These are phyloP conservation scores for Diabrotica balteata DNA, from an alignment of 2,888 invertebrate species.

Conservation along the genomic window DNA sequence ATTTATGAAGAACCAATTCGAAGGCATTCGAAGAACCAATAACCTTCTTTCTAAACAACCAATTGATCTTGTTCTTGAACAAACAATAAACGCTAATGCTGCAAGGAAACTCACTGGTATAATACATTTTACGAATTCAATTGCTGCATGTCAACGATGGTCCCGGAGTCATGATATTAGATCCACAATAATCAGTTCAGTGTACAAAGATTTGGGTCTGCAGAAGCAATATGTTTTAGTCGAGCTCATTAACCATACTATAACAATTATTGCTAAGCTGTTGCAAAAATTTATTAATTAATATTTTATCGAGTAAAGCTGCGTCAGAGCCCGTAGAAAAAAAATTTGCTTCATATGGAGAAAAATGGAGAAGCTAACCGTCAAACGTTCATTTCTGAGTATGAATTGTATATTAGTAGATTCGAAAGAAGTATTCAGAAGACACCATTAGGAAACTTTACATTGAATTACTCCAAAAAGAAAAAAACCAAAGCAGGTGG, in stretches of 20 bases:
- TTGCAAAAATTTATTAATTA: no score
- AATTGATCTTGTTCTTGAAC: conserved; percentile 52
- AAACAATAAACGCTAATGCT: conserved; percentile 51
- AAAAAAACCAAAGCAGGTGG: conserved; percentile 38
- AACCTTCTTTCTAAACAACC: conserved; percentile 51
- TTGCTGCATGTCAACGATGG: not conserved
- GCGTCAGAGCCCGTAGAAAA: conserved; percentile 36
- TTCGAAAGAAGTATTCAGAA: conserved; percentile 44
- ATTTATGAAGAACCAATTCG: no score
- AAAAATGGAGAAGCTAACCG: conserved; percentile 39
- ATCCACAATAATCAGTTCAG: not conserved
- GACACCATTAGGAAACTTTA: conserved; percentile 42
- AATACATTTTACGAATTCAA: not conserved
- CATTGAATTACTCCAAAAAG: conserved; percentile 32
- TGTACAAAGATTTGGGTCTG: no score
- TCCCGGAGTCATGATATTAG: not conserved
- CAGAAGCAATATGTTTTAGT: no score
- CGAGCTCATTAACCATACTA: conserved; percentile 40
- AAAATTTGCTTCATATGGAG: no score
- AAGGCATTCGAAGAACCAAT: conserved; percentile 49
- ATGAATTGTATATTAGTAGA: conserved; percentile 36
- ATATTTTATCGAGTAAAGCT: conserved; percentile 43
- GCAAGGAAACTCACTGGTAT: conserved; percentile 26
- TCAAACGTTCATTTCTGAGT: conserved; percentile 44
- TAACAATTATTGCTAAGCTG: no score